A percentile compares a stretch with the other conserved stretches of the same genome.
These are phyloP conservation scores for Bujurquina vittata DNA, from an alignment of 2,113 vertebrate species.

Conservation along the genomic window DNA sequence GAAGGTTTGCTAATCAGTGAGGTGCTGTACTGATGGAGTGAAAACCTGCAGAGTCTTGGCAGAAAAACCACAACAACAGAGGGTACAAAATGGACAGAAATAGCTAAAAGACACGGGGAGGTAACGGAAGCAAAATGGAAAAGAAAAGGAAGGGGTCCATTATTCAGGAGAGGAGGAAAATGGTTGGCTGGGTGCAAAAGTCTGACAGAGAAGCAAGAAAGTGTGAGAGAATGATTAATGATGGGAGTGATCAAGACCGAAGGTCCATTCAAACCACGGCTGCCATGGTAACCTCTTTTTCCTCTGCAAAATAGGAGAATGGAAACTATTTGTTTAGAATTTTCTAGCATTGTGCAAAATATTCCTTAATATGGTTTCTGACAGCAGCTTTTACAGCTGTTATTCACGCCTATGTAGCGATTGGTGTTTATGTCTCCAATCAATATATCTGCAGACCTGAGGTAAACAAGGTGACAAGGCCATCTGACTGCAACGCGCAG, in stretches of 20 bases:
- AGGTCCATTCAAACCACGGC: conserved; percentile 30
- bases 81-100: conserved; percentile 13
- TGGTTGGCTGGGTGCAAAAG: conserved; percentile 10
- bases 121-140: conserved; percentile 14
- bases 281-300: conserved; percentile 59
- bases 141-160: conserved; percentile 28
- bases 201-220: conserved; percentile 21
- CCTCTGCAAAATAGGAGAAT: background rate
- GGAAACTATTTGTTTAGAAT: background rate
- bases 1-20: conserved; percentile 27
- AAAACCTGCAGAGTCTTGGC: conserved; percentile 35
- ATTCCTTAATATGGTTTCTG: background rate
- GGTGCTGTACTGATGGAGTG: background rate
- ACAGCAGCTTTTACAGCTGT: background rate
- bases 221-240: conserved; percentile 29
- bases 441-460: background rate
- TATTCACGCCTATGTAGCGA: background rate
- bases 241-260: conserved; percentile 7
- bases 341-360: background rate
- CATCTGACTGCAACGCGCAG: background rate
- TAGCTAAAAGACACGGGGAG: conserved; percentile 6
- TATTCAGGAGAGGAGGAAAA: conserved; percentile 23
- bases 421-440: background rate
- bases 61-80: conserved; percentile 9
- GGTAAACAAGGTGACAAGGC: conserved; percentile 11